Percentiles rank a stretch among this genome's conserved stretches.
Conservation (phyloP, 2,113 vertebrate genomes). For the Notechis scutatus region DNA sequence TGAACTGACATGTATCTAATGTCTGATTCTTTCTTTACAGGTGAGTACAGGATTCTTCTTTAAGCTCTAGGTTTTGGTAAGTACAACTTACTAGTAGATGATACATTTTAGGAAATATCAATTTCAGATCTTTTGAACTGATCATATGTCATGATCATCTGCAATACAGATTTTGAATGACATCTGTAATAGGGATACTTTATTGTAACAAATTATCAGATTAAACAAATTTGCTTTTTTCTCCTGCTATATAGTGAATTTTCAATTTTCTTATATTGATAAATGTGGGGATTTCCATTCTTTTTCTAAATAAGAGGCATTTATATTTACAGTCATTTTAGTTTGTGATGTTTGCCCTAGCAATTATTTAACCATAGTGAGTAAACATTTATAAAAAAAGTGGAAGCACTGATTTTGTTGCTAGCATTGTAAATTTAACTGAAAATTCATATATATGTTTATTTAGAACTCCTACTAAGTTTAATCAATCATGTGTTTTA, state of each 20-base stretch:
- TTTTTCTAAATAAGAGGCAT: background rate
- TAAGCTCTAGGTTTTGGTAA: slow-evolving; percentile 27
- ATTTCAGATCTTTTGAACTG: background rate
- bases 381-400: background rate
- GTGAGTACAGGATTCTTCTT: slow-evolving; percentile 47
- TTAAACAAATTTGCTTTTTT: background rate
- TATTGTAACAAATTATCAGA: background rate
- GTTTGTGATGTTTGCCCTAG: background rate
- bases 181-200: background rate
- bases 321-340: background rate
- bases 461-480: background rate
- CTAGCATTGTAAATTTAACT: background rate
- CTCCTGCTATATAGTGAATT: background rate
- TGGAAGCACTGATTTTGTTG: background rate
- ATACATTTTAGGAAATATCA: background rate
- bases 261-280: background rate
- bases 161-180: background rate
- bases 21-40: slow-evolving; percentile 48
- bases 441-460: background rate
- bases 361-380: background rate
- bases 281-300: background rate
- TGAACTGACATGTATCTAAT: background rate
- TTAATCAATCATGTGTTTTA: background rate
- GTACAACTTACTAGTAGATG: slow-evolving; percentile 19
- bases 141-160: background rate